phyloP scores from a whole-genome alignment of 2,888 invertebrate species.

The Tenthredo scrophulariae region DNA sequence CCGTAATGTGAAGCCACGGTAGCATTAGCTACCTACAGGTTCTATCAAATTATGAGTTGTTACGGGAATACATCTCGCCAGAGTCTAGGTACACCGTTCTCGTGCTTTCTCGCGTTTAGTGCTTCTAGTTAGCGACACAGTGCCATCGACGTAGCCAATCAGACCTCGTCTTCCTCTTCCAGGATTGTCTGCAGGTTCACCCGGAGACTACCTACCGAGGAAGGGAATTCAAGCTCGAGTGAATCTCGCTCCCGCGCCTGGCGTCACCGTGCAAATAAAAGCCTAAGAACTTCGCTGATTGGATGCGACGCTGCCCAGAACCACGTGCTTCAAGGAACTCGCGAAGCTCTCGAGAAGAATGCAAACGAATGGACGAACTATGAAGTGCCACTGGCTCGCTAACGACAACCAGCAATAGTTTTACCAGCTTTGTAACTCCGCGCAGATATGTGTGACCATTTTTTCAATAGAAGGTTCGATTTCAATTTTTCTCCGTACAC shows the following conservation, averaged over 20 bases:
- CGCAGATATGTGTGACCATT: background rate
- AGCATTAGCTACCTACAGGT: background rate
- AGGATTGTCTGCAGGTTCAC: slow-evolving; percentile 28
- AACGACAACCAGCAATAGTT: slow-evolving; percentile 1
- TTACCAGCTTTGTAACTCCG: background rate
- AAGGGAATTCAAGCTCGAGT: slow-evolving; percentile 33
- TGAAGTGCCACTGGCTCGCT: background rate
- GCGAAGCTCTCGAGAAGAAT: slow-evolving; percentile 12
- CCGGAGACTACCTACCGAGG: background rate
- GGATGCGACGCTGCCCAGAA: slow-evolving; percentile 15
- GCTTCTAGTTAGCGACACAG: slow-evolving; percentile 41
- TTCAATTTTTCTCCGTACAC: background rate
- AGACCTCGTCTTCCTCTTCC: slow-evolving; percentile 36
- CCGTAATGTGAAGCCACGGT: slow-evolving; percentile 32
- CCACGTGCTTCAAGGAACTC: slow-evolving; percentile 16
- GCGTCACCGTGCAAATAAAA: slow-evolving; percentile 36
- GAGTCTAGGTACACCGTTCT: slow-evolving; percentile 18
- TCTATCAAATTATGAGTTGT: slow-evolving; percentile 48
- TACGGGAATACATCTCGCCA: slow-evolving; percentile 25
- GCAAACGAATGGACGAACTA: slow-evolving; percentile 35
- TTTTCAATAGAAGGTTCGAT: background rate
- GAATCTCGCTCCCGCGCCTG: background rate
- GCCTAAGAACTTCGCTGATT: slow-evolving; percentile 38
- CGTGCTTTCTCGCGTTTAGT: slow-evolving; percentile 7
- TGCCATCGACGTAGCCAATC: slow-evolving; percentile 38